A percentile compares a stretch with the other conserved stretches of the same genome.
Conservation (phyloP, 2,113 vertebrate genomes). For the Oophaga pumilio region DNA sequence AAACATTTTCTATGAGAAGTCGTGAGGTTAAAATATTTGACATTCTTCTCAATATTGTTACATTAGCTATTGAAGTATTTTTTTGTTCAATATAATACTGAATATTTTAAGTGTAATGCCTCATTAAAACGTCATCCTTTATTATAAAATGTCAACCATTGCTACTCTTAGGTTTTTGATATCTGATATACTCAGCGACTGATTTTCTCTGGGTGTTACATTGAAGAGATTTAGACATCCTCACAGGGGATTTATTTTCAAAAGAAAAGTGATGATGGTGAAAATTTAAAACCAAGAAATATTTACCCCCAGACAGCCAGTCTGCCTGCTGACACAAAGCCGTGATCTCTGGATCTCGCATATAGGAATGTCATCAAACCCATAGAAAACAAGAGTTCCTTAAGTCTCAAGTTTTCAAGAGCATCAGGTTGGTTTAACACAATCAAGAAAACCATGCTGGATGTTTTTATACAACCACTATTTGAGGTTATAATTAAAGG, state of each 20-base stretch:
- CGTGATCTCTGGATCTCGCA: constrained; percentile 30
- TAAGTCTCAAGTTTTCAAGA: constrained; percentile 9
- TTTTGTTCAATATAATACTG: not conserved
- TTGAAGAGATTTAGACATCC: constrained; percentile 11
- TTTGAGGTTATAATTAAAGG: not conserved
- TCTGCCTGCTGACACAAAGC: constrained; percentile 47
- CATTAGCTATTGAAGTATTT: not conserved
- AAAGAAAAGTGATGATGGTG: constrained; percentile 17
- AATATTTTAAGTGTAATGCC: not conserved
- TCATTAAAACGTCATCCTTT: not conserved
- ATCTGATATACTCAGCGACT: constrained; percentile 12
- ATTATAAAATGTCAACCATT: constrained; percentile 22
- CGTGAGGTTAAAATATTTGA: not conserved
- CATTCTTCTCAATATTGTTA: not conserved
- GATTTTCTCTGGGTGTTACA: constrained; percentile 31
- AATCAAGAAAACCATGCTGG: not conserved
- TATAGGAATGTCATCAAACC: constrained; percentile 25
- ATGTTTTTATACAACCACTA: not conserved
- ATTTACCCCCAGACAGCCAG: constrained; percentile 47
- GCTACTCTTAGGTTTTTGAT: not conserved
- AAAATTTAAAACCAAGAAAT: constrained; percentile 33
- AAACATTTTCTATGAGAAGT: too few relatives aligned
- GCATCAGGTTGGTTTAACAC: not conserved
- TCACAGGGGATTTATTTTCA: constrained; percentile 35
- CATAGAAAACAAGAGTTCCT: constrained; percentile 35